Evolutionary conservation across 2,888 invertebrate genomes (phyloP), one percentile per base, ranked within the genome.

Genomic region (Aspidiotus destructor): DNA sequence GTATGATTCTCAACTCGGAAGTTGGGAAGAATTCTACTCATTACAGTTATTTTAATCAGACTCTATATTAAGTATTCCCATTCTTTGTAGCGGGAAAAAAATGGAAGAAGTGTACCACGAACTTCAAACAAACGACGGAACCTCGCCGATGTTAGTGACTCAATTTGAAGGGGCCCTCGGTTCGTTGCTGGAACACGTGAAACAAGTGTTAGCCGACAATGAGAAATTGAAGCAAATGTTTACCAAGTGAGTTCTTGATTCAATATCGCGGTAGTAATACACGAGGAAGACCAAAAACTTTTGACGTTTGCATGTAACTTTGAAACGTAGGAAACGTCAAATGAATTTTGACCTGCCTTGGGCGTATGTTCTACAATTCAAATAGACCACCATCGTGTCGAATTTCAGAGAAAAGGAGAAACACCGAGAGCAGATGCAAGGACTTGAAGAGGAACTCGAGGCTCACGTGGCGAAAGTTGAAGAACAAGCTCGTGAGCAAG

Each of bases 401-500:
- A 48, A 48, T 48, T 48, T 13, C 41, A 76, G 83, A 72, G 83
- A 83, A 72, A 79, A 80, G 64, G 81, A 81, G 69, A 77, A 77
- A 71, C 82, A 83, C 74, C 77, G 80, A 63, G 75, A 77, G 48
- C 79, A 81, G 70, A 75, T 84, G 72, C 77, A 78, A 61, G 79
- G 79, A 69, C 75, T 83, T 72, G 83, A 83, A 73, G 81, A 80
- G 65, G 84, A 84, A 73, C 76, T 83, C 73, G 83, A 83, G 72
- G 76, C 77, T 52, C 83, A 83, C 74, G 77, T 83, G 57, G 78
- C 79, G 28, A 77, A 79, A 71, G 79, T 82, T 2, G 83, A 83
- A 73, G 77, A 77, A 10, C 74, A 76, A 75, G 80, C 79, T 16
- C 75, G 77, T 70, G 77, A 77, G 69, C 77, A 79, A 69, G 77